Evolutionary conservation across 2,797 vertebrate species (phyloP).

Genomic region (Sebastes iracundus): DNA sequence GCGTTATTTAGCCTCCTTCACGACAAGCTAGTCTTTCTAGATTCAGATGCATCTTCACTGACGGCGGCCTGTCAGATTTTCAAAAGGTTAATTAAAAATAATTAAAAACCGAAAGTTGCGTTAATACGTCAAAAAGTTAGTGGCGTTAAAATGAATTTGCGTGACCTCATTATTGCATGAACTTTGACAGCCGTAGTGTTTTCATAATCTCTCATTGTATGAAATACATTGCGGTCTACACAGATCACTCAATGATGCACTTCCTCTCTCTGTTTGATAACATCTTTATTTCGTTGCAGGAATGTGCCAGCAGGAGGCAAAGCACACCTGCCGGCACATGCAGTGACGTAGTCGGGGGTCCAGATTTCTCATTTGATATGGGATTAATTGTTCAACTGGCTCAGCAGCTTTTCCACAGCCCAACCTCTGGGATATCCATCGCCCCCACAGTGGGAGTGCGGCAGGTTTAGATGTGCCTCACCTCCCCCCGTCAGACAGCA

Average conservation of each 20-base stretch:
- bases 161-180: not conserved
- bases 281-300: conserved; percentile 44
- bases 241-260: conserved; percentile 25
- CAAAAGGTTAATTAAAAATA: not conserved
- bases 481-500: conserved; percentile 53
- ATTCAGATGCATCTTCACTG: too few species aligned
- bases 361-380: conserved; percentile 65
- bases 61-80: not conserved
- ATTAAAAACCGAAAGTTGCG: not conserved
- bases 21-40: too few species aligned
- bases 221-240: not conserved
- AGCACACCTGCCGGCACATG: conserved; percentile 51
- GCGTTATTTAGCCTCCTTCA: not conserved
- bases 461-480: conserved; percentile 53
- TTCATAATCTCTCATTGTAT: not conserved
- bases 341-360: conserved; percentile 40
- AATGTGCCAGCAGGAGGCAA: conserved; percentile 46
- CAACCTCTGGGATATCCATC: conserved; percentile 67
- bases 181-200: not conserved
- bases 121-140: not conserved
- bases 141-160: not conserved
- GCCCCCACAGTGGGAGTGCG: conserved; percentile 58
- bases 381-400: conserved; percentile 77
- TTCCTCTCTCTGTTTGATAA: conserved; percentile 33
- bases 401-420: conserved; percentile 64